Evolutionary conservation across 2,888 invertebrate species (phyloP), one percentile per base, ranked within the genome.

Genomic region (Eurytoma californica): DNA sequence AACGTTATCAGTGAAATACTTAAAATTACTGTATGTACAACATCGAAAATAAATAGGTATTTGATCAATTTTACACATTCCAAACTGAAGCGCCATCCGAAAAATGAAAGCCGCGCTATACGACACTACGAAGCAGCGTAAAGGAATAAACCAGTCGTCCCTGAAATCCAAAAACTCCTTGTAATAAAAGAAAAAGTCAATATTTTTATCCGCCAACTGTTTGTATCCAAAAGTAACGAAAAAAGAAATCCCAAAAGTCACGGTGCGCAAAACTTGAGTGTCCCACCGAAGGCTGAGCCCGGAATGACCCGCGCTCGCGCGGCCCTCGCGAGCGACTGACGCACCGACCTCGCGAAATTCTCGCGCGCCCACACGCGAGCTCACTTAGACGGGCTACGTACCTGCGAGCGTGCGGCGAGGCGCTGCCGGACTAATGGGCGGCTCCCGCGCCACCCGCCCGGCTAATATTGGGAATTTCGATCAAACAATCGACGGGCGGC

Each of bases 381-480:
- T 4, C 7, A 5, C 7, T 1, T 39, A 1, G 7, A 39, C 9
- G 2, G n/a, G n/a, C n/a, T 39, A 39, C 9, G 7, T 39, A 39
- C 39, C 39, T 39, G 39, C 24, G 9, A 3, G 30, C 39, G 9
- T 9, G 39, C 7, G 1, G 39, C n/a, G 18, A 66, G 18, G 39
- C 39, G 39, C 39, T 39, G 1, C n/a, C 12, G 14, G 20, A 49
- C 49, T 20, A 47, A 20, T 13, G 49, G 1, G 61, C 61, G 61
- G 3, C 13, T 14, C 12, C 47, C n/a, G 47, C n/a, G n/a, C 63
- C 24, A 49, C 14, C 18, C 51, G 65, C 49, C 13, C 39, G 24
- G 18, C 13, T 66, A 53, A 67, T 63, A 63, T 63, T 63, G 53
- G 30, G 60, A 18, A 61, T 68, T 75, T 75, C 75, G 75, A 75